These are phyloP conservation scores for Baccha elongata DNA, from an alignment of 2,888 invertebrate genomes.

Conservation along the genomic window DNA sequence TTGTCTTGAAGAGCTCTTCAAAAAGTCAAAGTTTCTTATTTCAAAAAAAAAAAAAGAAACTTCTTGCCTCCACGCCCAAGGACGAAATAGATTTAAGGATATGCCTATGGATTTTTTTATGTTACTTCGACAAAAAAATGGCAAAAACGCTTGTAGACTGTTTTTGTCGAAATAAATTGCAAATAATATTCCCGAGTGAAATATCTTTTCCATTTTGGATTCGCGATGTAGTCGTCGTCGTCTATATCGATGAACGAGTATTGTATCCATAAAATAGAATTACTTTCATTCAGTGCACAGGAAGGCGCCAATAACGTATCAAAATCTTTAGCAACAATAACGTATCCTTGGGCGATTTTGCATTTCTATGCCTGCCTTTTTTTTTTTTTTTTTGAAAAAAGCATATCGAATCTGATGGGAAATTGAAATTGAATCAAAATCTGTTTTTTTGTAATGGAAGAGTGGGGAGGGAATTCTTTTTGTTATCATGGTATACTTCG, in stretches of 20 bases:
- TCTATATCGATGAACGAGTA: constrained; percentile 30
- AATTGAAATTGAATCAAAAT: constrained; percentile 74
- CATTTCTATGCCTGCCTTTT: constrained; percentile 60
- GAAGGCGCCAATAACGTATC: constrained; percentile 74
- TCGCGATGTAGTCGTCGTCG: neutral
- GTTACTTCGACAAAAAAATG: constrained; percentile 51
- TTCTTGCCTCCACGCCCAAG: constrained; percentile 9
- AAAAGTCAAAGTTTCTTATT: constrained; percentile 44
- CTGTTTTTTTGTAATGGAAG: constrained; percentile 9
- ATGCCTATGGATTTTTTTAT: constrained; percentile 63
- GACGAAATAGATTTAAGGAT: constrained; percentile 44
- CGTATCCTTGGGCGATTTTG: constrained; percentile 73
- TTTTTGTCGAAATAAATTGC: constrained; percentile 50
- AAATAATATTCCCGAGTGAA: constrained; percentile 66
- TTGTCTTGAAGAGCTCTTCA: constrained; percentile 44
- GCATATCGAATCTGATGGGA: constrained; percentile 72
- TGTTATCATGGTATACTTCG: constrained; percentile 32
- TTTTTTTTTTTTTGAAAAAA: constrained; percentile 62
- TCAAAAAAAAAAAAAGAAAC: constrained; percentile 12
- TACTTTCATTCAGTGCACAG: constrained; percentile 69
- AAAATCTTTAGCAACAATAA: constrained; percentile 72
- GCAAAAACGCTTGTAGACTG: constrained; percentile 34
- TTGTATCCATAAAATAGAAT: constrained; percentile 69
- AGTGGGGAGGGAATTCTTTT: constrained; percentile 17
- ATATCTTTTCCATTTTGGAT: constrained; percentile 51